Evolutionary conservation across 2,113 vertebrate species (phyloP).

Genomic region (Synodontis membranacea): DNA sequence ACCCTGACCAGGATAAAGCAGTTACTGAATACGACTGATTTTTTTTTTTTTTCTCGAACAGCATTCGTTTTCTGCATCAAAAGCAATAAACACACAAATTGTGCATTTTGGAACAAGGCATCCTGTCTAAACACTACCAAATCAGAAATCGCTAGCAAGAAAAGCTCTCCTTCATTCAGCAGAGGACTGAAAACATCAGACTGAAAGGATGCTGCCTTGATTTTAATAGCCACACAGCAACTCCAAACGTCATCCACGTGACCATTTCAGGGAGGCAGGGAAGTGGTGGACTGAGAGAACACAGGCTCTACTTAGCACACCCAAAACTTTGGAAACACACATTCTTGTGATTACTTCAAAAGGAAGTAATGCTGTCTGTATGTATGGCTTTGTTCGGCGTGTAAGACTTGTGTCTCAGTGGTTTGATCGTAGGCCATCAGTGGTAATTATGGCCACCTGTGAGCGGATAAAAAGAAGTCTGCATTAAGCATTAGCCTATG

Average conservation of each 20-base stretch:
- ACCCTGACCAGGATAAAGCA: not conserved
- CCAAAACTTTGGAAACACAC: not conserved
- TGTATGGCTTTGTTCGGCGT: conserved; percentile 42
- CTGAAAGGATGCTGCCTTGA: not conserved
- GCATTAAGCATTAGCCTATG: not conserved
- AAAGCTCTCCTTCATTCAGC: not conserved
- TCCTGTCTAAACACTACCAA: not conserved
- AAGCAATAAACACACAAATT: not conserved
- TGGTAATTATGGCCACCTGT: conserved; percentile 74
- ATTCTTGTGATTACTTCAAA: not conserved
- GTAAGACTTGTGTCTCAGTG: conserved; percentile 56
- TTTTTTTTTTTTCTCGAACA: not conserved
- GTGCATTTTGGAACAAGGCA: not conserved
- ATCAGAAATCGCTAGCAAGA: not conserved
- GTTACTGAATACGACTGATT: not conserved
- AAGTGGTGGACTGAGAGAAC: not conserved
- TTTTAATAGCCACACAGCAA: not conserved
- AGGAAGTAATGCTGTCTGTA: conserved; percentile 12
- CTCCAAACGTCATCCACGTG: not conserved
- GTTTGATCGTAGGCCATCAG: conserved; percentile 69
- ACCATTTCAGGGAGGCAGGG: not conserved
- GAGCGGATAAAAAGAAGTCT: conserved; percentile 45
- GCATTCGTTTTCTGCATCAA: not conserved
- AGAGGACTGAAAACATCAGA: not conserved
- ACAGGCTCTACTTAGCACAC: not conserved